These are phyloP conservation scores for Cephus nigrinus DNA, from an alignment of 2,888 invertebrate species.

Conservation along the genomic window DNA sequence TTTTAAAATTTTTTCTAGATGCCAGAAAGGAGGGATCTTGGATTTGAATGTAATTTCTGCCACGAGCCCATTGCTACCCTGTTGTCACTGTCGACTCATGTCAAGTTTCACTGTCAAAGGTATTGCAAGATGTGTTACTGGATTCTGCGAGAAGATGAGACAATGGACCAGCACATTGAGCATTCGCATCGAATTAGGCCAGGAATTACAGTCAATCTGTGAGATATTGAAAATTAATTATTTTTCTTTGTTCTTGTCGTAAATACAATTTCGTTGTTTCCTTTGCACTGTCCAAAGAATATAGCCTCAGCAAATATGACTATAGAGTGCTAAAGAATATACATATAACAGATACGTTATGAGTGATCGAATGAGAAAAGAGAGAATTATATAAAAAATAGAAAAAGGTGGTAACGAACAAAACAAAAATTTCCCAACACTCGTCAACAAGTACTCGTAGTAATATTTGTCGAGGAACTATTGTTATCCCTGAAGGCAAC, in stretches of 20 bases:
- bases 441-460: neutral
- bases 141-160: conserved; percentile 45
- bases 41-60: conserved; percentile 49
- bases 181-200: conserved; percentile 25
- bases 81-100: conserved; percentile 51
- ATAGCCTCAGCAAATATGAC: neutral
- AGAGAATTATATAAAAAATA: neutral
- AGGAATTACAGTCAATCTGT: neutral
- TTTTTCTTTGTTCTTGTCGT: neutral
- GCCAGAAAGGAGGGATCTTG: conserved; percentile 31
- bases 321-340: neutral
- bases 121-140: conserved; percentile 52
- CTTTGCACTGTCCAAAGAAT: neutral
- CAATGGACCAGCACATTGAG: conserved; percentile 41
- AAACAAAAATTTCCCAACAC: neutral
- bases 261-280: neutral
- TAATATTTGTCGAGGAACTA: neutral
- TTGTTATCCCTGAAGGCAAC: neutral
- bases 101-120: conserved; percentile 44
- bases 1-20: conserved; percentile 22
- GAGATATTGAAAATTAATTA: neutral
- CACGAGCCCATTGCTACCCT: conserved; percentile 48
- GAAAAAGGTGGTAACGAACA: neutral
- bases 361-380: neutral
- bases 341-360: neutral